phyloP scores from a whole-genome alignment of 37 sponge, comb jelly and placozoan genomes.

The Diacarnus erythraeanus region DNA sequence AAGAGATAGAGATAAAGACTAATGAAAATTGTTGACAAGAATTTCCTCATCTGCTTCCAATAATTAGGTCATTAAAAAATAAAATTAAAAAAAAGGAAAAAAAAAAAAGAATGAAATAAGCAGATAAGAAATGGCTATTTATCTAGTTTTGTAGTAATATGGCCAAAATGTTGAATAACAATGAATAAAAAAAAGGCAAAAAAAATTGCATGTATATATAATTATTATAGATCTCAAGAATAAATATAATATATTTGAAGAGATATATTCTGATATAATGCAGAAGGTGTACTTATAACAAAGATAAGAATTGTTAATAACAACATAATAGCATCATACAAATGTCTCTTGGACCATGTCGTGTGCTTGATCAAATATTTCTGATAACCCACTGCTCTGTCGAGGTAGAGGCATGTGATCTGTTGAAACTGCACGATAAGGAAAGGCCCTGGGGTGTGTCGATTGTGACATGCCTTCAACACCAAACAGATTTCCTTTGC shows the following conservation, averaged over 20 bases:
- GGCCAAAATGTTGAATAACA: too few relatives aligned
- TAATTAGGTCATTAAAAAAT: too few relatives aligned
- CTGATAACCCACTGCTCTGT: not conserved
- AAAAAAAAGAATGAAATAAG: too few relatives aligned
- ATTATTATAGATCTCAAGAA: not conserved
- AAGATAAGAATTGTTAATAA: too few relatives aligned
- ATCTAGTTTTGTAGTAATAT: too few relatives aligned
- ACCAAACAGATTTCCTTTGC: not conserved
- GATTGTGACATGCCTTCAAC: not conserved
- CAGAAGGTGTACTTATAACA: not conserved
- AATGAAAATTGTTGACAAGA: too few relatives aligned
- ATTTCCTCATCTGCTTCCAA: too few relatives aligned
- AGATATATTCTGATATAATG: not conserved
- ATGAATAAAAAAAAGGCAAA: too few relatives aligned
- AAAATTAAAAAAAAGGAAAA: too few relatives aligned
- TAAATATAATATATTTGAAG: too few relatives aligned
- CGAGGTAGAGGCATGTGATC: not conserved
- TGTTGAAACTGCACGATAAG: not conserved
- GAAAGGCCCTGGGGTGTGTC: not conserved
- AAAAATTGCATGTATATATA: too few relatives aligned
- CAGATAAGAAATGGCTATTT: too few relatives aligned
- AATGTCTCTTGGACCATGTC: constrained; percentile 1
- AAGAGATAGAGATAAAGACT: not conserved
- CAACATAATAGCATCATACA: not conserved
- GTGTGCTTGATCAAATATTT: not conserved